Evolutionary conservation across 1,140 invertebrate genomes (phyloP).

Genomic region (Notospermus geniculatus): DNA sequence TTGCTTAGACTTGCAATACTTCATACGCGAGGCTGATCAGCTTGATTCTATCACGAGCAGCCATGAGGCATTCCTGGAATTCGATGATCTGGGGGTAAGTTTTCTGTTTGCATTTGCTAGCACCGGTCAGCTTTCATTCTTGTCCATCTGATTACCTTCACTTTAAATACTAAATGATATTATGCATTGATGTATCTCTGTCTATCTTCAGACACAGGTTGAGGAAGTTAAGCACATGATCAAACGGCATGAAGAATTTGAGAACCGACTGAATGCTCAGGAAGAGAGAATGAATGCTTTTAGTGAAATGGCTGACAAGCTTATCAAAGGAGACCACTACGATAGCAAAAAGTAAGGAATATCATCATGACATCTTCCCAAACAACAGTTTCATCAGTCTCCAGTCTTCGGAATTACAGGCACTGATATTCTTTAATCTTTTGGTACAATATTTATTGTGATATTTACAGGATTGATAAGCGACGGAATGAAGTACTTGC

Average conservation of each 20-base stretch:
- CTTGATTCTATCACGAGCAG: constrained; percentile 93
- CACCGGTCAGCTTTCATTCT: too few species aligned
- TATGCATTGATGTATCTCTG: constrained; percentile 17
- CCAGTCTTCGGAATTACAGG: too few species aligned
- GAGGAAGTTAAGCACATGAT: constrained; percentile 92
- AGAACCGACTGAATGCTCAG: constrained; percentile 88
- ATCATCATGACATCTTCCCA: not conserved
- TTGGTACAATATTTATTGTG: too few species aligned
- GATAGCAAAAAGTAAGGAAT: constrained; percentile 74
- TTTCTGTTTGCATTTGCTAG: too few species aligned
- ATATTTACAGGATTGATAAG: constrained; percentile 78
- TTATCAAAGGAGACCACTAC: constrained; percentile 82
- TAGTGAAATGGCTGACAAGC: constrained; percentile 78
- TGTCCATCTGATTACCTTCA: too few species aligned
- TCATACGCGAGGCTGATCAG: constrained; percentile 95
- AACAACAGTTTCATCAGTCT: too few species aligned
- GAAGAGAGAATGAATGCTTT: constrained; percentile 88
- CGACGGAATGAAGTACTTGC: constrained; percentile 80
- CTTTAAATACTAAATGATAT: too few species aligned
- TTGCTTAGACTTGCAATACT: constrained; percentile 75
- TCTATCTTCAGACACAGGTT: constrained; percentile 69
- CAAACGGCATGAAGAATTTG: constrained; percentile 92
- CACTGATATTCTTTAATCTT: too few species aligned
- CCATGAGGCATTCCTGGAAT: constrained; percentile 91
- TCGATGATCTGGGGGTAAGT: constrained; percentile 80